Percentiles rank a stretch among this genome's conserved stretches.
phyloP scores from a whole-genome alignment of 2,797 vertebrate species.

The Platyrinchus mystaceus region DNA sequence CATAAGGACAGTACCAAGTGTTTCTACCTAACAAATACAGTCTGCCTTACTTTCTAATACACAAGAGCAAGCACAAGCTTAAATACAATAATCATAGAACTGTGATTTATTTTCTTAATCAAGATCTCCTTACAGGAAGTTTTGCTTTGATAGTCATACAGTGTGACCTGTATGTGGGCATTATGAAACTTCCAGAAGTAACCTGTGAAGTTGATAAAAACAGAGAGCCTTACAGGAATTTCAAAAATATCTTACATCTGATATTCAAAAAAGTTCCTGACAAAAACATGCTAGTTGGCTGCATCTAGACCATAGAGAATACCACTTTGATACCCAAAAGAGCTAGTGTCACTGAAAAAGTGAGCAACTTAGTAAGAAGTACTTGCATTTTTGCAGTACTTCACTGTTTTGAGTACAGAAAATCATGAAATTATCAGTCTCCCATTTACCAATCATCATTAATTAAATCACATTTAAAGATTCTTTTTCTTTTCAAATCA shows the following conservation, averaged over 20 bases:
- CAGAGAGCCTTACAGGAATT: not conserved
- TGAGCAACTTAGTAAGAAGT: not conserved
- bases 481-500: not conserved
- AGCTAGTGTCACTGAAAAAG: not conserved
- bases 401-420: not conserved
- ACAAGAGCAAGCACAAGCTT: no score
- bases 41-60: no score
- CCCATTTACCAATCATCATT: not conserved
- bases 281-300: not conserved
- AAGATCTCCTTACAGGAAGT: not conserved
- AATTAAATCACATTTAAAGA: not conserved
- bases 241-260: not conserved
- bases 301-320: not conserved
- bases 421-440: not conserved
- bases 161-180: not conserved
- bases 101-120: not conserved
- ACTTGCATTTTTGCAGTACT: not conserved
- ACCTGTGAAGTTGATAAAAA: not conserved
- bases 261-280: not conserved
- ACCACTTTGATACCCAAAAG: not conserved
- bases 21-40: no score
- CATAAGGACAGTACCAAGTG: rapidly evolving
- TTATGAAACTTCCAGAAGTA: not conserved
- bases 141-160: not conserved
- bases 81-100: no score